Conservation (phyloP, 1,140 invertebrate genomes). For the Drosophila santomea region DNA sequence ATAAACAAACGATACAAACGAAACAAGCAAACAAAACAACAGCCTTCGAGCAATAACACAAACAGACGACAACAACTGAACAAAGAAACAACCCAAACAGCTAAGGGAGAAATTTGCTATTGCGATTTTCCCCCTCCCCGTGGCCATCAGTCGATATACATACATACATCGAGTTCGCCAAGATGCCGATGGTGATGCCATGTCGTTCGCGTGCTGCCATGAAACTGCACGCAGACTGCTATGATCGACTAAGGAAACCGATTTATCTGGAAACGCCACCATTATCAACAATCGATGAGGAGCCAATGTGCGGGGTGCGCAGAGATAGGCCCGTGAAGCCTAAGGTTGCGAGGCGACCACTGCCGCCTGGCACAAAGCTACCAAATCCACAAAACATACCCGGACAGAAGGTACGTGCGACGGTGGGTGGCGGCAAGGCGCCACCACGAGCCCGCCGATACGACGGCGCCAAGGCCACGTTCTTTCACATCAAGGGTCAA, state of each 20-base stretch:
- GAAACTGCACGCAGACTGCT: conserved; percentile 48
- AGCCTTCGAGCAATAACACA: conserved; percentile 37
- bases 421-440: conserved; percentile 24
- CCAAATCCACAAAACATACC: conserved; percentile 1
- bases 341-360: not conserved
- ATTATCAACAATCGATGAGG: conserved; percentile 3
- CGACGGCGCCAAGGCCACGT: conserved; percentile 57
- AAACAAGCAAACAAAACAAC: conserved; percentile 31
- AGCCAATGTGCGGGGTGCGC: conserved; percentile 13
- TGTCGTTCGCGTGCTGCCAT: conserved; percentile 38
- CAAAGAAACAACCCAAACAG: not conserved
- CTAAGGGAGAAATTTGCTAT: not conserved
- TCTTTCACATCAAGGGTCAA: conserved; percentile 60
- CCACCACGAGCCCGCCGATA: conserved; percentile 22
- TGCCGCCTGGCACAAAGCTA: conserved; percentile 55
- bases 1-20: not conserved
- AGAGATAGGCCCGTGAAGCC: conserved; percentile 16
- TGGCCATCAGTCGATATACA: not conserved
- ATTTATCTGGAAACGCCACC: conserved; percentile 30
- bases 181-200: conserved; percentile 55
- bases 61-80: not conserved
- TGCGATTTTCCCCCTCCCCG: not conserved
- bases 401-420: not conserved
- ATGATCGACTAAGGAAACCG: conserved; percentile 48
- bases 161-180: not conserved